A percentile compares a stretch with the other conserved stretches of the same genome.
phyloP scores from a whole-genome alignment of 1,140 invertebrate species.

The Nautilus pompilius region DNA sequence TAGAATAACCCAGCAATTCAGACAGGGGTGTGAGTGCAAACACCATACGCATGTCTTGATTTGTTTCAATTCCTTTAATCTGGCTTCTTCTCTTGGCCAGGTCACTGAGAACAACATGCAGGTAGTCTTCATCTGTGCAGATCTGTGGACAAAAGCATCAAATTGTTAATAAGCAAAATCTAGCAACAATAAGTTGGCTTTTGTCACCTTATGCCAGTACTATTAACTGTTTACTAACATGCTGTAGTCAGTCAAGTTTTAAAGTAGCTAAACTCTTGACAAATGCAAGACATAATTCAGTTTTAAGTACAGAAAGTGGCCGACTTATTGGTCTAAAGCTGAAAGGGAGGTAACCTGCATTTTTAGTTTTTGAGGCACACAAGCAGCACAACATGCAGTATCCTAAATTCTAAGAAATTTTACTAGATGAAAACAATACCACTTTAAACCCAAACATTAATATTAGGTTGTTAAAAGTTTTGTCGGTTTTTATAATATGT shows the following conservation, averaged over 20 bases:
- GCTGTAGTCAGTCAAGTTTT: background rate
- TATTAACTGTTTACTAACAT: too few relatives aligned
- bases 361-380: too few relatives aligned
- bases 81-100: conserved; percentile 68
- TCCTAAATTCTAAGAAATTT: too few relatives aligned
- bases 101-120: conserved; percentile 70
- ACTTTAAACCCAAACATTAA: too few relatives aligned
- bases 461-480: too few relatives aligned
- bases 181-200: too few relatives aligned
- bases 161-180: background rate
- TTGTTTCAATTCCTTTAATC: conserved; percentile 56
- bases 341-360: too few relatives aligned
- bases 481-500: too few relatives aligned
- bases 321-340: background rate
- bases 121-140: conserved; percentile 65
- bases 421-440: too few relatives aligned
- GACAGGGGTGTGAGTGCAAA: conserved; percentile 73
- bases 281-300: background rate
- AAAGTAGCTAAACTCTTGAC: background rate
- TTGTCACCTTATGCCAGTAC: too few relatives aligned
- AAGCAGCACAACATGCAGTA: too few relatives aligned
- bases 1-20: conserved; percentile 86
- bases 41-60: conserved; percentile 63
- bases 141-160: conserved; percentile 28
- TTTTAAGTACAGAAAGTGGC: background rate